These are phyloP conservation scores for Cynopterus sphinx DNA, from an alignment of 2,797 vertebrate species.

Conservation along the genomic window DNA sequence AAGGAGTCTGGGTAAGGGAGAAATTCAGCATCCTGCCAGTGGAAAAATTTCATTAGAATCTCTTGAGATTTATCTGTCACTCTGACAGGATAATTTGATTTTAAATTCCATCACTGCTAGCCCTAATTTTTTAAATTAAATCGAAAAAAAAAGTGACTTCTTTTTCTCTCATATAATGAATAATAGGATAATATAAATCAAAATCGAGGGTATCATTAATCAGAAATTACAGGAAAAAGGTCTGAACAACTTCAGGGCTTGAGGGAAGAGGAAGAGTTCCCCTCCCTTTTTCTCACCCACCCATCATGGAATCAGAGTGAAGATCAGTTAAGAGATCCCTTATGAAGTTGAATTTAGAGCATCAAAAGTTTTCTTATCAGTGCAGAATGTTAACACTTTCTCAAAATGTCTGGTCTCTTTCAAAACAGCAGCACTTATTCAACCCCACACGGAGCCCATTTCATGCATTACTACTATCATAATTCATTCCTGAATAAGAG, in stretches of 20 bases:
- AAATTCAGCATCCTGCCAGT: conserved; percentile 50
- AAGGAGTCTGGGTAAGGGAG: conserved; percentile 46
- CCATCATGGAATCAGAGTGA: neutral
- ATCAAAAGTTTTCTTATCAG: conserved; percentile 17
- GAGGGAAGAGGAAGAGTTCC: neutral
- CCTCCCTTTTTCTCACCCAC: neutral
- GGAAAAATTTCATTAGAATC: conserved; percentile 76
- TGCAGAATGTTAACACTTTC: neutral
- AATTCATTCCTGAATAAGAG: neutral
- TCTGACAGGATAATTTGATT: conserved; percentile 81
- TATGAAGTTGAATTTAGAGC: neutral
- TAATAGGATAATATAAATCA: conserved; percentile 78
- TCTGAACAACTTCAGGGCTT: conserved; percentile 38
- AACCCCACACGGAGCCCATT: neutral
- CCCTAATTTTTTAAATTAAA: conserved; percentile 80
- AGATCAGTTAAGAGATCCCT: neutral
- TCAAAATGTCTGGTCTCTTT: neutral
- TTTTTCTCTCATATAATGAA: conserved; percentile 64
- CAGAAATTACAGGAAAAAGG: conserved; percentile 60
- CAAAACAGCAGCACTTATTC: neutral
- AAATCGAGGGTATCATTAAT: conserved; percentile 75
- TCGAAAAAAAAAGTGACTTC: conserved; percentile 70
- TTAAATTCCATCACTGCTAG: conserved; percentile 80
- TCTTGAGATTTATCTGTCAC: conserved; percentile 79
- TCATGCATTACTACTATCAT: neutral